phyloP scores from a whole-genome alignment of 2,113 vertebrate species.

The Chrysochloris asiatica region DNA sequence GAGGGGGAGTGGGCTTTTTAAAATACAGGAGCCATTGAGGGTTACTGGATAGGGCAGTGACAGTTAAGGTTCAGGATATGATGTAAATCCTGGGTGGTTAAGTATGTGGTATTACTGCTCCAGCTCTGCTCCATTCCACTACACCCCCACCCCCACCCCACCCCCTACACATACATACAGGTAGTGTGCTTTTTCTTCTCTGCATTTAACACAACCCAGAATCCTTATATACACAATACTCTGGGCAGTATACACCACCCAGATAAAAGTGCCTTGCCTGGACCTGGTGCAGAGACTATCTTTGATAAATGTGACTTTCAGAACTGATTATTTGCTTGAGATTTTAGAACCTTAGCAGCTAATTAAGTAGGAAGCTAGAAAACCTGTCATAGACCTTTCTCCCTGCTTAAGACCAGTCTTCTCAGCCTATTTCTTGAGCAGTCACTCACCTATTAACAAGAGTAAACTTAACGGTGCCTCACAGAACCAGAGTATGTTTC shows the following conservation, averaged over 20 bases:
- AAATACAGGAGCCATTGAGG: too few species aligned
- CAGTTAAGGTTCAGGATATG: neutral
- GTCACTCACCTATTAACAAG: constrained; percentile 25
- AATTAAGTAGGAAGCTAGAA: constrained; percentile 22
- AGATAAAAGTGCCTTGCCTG: neutral
- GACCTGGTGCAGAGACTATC: neutral
- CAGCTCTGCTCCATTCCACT: neutral
- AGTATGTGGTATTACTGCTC: neutral
- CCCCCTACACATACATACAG: neutral
- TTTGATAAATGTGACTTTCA: constrained; percentile 28
- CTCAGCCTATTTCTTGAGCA: neutral
- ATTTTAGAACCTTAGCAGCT: constrained; percentile 37
- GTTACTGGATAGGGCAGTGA: neutral
- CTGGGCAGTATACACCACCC: neutral
- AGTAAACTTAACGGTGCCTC: neutral
- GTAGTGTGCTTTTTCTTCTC: neutral
- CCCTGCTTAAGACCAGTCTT: constrained; percentile 13
- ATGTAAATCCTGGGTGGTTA: neutral
- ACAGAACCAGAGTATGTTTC: constrained; percentile 4
- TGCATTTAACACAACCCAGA: neutral
- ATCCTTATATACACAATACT: neutral
- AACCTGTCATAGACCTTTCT: neutral
- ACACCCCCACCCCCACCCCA: neutral
- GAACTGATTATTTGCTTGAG: constrained; percentile 15
- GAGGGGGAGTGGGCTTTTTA: too few species aligned